Percentiles rank a stretch among this genome's conserved stretches.
Conservation (phyloP, 2,113 vertebrate genomes). For the Pseudopipra pipra region DNA sequence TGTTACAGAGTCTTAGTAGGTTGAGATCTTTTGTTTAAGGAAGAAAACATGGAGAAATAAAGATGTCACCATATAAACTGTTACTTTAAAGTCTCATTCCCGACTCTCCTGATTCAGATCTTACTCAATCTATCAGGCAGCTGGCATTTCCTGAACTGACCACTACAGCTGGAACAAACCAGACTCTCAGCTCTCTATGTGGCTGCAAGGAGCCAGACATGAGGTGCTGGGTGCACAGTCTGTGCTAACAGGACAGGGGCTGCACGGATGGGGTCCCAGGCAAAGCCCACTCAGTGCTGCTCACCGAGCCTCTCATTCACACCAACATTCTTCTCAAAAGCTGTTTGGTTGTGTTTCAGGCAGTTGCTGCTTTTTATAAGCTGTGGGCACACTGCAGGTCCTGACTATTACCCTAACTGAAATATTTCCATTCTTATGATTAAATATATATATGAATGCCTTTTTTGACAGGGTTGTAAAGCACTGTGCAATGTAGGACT, state of each 20-base stretch:
- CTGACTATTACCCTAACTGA: not conserved
- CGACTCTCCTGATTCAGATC: not conserved
- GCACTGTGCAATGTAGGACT: not conserved
- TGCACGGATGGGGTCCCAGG: accelerated
- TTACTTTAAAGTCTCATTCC: not conserved
- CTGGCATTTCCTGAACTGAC: not conserved
- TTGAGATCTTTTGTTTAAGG: not conserved
- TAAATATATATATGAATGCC: not conserved
- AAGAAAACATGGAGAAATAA: not conserved
- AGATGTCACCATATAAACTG: not conserved
- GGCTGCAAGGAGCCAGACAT: accelerated
- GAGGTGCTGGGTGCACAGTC: accelerated
- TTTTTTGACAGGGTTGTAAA: not conserved
- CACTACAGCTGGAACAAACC: not conserved
- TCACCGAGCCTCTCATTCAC: not conserved
- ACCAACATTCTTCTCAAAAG: not conserved
- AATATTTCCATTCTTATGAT: not conserved
- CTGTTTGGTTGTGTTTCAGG: not conserved
- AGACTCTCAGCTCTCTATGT: accelerated
- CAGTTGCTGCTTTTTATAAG: not conserved
- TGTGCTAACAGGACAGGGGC: accelerated
- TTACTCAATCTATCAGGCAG: not conserved
- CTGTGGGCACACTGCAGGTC: not conserved
- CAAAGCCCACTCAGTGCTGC: accelerated
- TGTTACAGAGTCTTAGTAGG: not conserved